phyloP scores from a whole-genome alignment of 2,797 vertebrate genomes.

The Balearica regulorum region DNA sequence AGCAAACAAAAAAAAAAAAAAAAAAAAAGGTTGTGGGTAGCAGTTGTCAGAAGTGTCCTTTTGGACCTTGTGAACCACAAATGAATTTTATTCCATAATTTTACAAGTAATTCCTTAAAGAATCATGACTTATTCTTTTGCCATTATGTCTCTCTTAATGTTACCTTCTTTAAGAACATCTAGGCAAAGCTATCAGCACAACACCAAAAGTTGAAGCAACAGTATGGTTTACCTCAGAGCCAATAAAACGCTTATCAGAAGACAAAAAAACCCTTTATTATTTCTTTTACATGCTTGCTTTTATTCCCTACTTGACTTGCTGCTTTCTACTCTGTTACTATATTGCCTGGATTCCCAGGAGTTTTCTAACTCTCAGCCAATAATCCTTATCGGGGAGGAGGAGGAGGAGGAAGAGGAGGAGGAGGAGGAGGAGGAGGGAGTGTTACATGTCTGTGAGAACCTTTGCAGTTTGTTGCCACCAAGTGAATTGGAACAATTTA shows the following conservation, averaged over 20 bases:
- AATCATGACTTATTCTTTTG: background rate
- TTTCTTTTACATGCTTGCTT: background rate
- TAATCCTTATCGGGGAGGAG: background rate
- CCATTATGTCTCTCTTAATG: background rate
- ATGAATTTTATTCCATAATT: background rate
- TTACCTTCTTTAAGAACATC: background rate
- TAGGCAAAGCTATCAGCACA: background rate
- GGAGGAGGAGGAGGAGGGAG: background rate
- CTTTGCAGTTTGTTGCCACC: slow-evolving; percentile 53
- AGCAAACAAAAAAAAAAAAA: background rate
- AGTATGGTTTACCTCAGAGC: background rate
- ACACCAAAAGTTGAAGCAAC: background rate
- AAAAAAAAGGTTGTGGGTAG: background rate
- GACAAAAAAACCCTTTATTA: background rate
- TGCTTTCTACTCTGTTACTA: background rate
- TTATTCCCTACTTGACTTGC: background rate
- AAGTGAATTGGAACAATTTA: slow-evolving; percentile 64
- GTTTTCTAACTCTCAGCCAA: background rate
- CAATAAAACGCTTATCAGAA: background rate
- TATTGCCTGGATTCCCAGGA: slow-evolving; percentile 25
- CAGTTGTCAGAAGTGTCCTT: background rate
- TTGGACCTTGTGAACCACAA: background rate
- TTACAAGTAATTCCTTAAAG: background rate
- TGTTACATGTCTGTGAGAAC: slow-evolving; percentile 63
- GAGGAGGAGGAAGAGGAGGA: background rate